phyloP scores from a whole-genome alignment of 1,140 invertebrate species.

The Yoshiicerus persimilis region DNA sequence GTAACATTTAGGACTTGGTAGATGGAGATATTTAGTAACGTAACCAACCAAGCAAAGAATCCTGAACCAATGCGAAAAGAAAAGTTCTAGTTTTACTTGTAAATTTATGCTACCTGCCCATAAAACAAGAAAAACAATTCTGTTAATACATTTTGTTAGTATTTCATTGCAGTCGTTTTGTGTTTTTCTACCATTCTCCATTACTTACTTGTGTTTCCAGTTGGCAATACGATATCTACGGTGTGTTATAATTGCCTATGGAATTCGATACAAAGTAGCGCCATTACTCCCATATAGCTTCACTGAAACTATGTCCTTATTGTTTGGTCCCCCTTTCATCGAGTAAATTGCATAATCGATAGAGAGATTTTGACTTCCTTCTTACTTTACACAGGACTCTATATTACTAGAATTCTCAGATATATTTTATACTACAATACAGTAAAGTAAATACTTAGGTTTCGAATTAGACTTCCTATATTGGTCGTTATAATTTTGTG shows the following conservation, averaged over 20 bases:
- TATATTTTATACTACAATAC: no score
- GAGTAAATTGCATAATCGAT: neutral
- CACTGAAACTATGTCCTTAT: neutral
- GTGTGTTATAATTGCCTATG: neutral
- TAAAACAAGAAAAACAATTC: neutral
- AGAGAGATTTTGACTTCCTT: neutral
- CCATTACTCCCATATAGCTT: neutral
- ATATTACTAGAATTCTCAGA: no score
- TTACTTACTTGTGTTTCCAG: neutral
- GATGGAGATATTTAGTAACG: neutral
- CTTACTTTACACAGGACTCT: neutral
- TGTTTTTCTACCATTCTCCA: neutral
- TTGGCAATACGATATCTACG: neutral
- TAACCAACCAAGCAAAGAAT: neutral
- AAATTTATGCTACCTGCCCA: neutral
- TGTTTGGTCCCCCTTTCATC: neutral
- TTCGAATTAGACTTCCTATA: no score
- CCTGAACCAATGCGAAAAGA: neutral
- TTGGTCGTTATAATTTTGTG: neutral
- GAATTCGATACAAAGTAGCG: neutral
- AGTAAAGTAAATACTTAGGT: no score
- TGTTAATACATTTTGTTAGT: neutral
- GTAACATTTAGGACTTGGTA: neutral
- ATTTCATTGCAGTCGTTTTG: neutral
- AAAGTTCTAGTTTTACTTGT: neutral